Conservation (phyloP, 2,113 vertebrate species). For the Scopus umbretta region DNA sequence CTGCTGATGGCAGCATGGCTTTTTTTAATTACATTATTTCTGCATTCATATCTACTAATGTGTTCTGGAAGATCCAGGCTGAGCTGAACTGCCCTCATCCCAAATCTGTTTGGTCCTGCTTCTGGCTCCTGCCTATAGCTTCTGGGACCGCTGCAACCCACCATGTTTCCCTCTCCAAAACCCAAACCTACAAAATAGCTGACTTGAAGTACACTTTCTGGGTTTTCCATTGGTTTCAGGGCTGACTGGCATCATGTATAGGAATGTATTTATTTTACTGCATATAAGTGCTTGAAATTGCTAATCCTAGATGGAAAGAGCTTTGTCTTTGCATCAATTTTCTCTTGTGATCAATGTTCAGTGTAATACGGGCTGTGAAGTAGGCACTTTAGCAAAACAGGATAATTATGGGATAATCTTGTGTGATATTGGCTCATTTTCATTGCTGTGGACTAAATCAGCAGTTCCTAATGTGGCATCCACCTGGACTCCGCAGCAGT, state of each 20-base stretch:
- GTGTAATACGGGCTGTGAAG: not conserved
- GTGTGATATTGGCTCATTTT: not conserved
- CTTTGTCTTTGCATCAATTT: not conserved
- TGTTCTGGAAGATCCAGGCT: not conserved
- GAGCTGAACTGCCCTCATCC: not conserved
- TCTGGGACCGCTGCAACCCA: not conserved
- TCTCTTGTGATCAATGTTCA: not conserved
- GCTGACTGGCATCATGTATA: not conserved
- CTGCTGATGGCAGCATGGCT: not conserved
- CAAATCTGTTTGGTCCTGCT: not conserved
- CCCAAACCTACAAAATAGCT: rapidly evolving
- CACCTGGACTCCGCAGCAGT: rapidly evolving
- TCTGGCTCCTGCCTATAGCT: not conserved
- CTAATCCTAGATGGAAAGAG: not conserved
- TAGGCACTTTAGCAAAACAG: not conserved
- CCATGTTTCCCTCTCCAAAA: not conserved
- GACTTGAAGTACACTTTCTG: not conserved
- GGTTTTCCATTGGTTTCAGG: not conserved
- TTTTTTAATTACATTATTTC: not conserved
- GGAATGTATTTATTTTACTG: not conserved
- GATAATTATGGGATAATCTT: not conserved
- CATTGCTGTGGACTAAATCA: rapidly evolving
- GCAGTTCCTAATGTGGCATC: rapidly evolving
- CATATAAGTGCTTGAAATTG: rapidly evolving
- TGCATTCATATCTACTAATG: not conserved